Base-by-base conservation (phyloP, 2,797 vertebrate species). In the Babyrousa celebensis region DNA sequence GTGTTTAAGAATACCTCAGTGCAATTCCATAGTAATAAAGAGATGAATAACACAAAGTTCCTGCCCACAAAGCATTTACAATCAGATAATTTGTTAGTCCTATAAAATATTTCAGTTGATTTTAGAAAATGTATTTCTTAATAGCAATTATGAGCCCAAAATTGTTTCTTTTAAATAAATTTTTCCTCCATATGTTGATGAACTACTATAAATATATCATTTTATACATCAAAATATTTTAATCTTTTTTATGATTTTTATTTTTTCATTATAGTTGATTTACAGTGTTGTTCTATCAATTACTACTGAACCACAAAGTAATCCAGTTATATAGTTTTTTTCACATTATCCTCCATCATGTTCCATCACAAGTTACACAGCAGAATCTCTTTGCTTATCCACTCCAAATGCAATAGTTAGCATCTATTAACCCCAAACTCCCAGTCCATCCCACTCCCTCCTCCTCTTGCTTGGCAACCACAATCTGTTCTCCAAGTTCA, bases 1-100 rank as follows among this genome's bases (percentile, higher is more conserved):
- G 2, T 93, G 21, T 82, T 82, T 32, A 56, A 70, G 7, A 18
- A 32, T n/a, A 2, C 0, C 3, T 25, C 11, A 63, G 12, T 52
- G 10, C 6, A 85, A 7, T 5, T 12, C 0, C 27, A 56, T 4
- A 29, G 0, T n/a, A 27, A 62, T 11, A 36, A 14, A 75, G 4
- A 43, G 3, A 1, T 16, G 18, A 27, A 3, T 21, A 16, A n/a
- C 12, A 17, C 27, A 67, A 70, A 10, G 2, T 25, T 43, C 32
- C 25, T 88, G 16, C 9, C 14, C 29, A 40, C 6, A 68, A 6
- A 0, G 3, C 32, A 2, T 58, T 54, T 27, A 48, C 16, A 82
- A 6, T 62, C 25, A 2, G 29, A 68, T 60, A 58, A n/a, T 10
- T 29, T 5, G 0, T 27, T 56, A 77, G 5, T 70, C 3, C 1